These are phyloP conservation scores for Chaetodon trifascialis DNA, from an alignment of 2,113 vertebrate genomes.

Conservation along the genomic window DNA sequence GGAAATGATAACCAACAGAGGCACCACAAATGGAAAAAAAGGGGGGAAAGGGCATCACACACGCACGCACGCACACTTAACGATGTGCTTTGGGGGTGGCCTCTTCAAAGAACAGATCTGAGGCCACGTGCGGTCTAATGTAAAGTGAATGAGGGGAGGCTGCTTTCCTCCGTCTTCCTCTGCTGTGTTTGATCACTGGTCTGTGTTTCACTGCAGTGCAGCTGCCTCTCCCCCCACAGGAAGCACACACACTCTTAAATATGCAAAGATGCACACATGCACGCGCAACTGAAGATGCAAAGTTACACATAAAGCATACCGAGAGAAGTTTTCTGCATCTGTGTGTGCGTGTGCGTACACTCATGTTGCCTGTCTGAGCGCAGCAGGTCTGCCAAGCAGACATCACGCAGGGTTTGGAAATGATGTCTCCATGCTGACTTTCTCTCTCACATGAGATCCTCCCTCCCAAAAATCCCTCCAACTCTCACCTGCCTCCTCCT, in stretches of 20 bases:
- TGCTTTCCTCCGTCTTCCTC: slow-evolving; percentile 21
- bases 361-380: slow-evolving; percentile 20
- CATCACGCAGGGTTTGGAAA: slow-evolving; percentile 59
- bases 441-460: slow-evolving; percentile 54
- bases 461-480: slow-evolving; percentile 8
- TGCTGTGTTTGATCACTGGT: slow-evolving; percentile 53
- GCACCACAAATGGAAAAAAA: slow-evolving; percentile 38
- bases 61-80: slow-evolving; percentile 8
- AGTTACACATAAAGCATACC: slow-evolving; percentile 5
- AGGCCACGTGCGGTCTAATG: slow-evolving; percentile 51
- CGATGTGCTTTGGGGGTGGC: slow-evolving; percentile 30
- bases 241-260: background rate
- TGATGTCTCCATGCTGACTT: slow-evolving; percentile 60
- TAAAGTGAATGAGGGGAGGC: slow-evolving; percentile 49
- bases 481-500: slow-evolving; percentile 21
- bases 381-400: slow-evolving; percentile 42
- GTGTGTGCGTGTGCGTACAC: background rate
- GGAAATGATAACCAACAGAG: slow-evolving; percentile 74
- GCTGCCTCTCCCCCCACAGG: background rate
- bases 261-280: slow-evolving; percentile 1
- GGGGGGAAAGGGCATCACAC: slow-evolving; percentile 6
- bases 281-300: slow-evolving; percentile 9
- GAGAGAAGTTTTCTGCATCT: background rate
- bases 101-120: slow-evolving; percentile 64
- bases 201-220: slow-evolving; percentile 51